These are phyloP conservation scores for Dolichoris vasculosae DNA, from an alignment of 1,140 invertebrate species.

Conservation along the genomic window DNA sequence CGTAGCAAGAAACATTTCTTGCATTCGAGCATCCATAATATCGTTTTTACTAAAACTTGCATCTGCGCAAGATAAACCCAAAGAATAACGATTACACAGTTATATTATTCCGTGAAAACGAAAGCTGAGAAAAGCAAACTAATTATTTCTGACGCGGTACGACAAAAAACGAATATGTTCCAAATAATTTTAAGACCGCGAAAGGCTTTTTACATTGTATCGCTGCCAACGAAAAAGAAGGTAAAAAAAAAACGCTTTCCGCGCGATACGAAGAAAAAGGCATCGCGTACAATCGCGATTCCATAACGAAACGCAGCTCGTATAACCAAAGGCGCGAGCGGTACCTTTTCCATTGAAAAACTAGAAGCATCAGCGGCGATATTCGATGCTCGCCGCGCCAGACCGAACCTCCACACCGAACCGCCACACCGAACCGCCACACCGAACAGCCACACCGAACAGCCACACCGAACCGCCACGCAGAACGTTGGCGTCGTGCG, in stretches of 20 bases:
- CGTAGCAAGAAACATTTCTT: neutral
- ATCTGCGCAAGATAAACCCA: neutral
- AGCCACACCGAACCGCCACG: neutral
- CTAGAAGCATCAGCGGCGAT: neutral
- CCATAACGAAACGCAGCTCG: neutral
- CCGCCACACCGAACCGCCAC: no score
- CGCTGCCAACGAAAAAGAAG: neutral
- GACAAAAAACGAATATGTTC: neutral
- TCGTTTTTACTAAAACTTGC: neutral
- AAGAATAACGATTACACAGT: neutral
- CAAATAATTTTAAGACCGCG: neutral
- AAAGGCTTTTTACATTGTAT: neutral
- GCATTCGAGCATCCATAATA: neutral
- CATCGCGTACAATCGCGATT: neutral
- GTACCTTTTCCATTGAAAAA: neutral
- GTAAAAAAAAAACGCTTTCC: neutral
- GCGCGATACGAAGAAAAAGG: neutral
- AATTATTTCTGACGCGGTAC: neutral
- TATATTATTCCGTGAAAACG: neutral
- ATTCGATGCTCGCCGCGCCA: slow-evolving; percentile 1
- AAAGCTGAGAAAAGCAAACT: neutral
- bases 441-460: neutral
- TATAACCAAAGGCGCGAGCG: neutral
- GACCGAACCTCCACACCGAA: neutral
- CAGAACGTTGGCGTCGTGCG: neutral